Evolutionary conservation across 2,888 invertebrate genomes (phyloP).

Genomic region (Palloptera scutellata): DNA sequence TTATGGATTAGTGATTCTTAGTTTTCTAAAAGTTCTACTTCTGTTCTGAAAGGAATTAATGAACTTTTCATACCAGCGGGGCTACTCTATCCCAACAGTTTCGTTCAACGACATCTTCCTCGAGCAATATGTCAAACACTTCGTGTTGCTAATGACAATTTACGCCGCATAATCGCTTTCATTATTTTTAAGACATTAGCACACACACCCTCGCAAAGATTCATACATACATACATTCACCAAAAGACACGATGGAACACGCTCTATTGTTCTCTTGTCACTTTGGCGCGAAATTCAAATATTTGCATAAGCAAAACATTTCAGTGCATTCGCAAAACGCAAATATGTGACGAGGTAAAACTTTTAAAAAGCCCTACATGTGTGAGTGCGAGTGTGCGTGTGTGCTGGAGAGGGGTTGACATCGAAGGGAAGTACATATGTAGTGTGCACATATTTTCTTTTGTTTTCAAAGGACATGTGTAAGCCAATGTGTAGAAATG

Average conservation of each 20-base stretch:
- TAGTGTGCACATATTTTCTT: neutral
- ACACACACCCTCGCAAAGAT: neutral
- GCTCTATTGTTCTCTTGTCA: neutral
- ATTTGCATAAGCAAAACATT: neutral
- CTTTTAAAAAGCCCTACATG: neutral
- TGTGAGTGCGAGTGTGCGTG: neutral
- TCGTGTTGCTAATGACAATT: constrained; percentile 31
- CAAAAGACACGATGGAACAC: neutral
- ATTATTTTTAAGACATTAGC: neutral
- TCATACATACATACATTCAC: neutral
- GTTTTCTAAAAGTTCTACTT: no score
- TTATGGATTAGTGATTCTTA: no score
- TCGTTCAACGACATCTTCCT: neutral
- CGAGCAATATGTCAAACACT: constrained; percentile 9
- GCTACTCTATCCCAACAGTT: no score
- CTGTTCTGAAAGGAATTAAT: no score
- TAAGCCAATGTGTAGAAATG: constrained; percentile 24
- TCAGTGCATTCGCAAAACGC: neutral
- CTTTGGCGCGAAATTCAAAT: constrained; percentile 1
- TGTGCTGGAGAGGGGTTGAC: no score
- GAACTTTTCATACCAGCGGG: no score
- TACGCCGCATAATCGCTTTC: constrained; percentile 29
- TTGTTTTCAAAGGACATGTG: neutral
- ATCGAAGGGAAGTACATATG: neutral
- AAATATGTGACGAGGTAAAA: neutral